Evolutionary conservation across 2,113 vertebrate species (phyloP), one percentile per base, ranked within the genome.

Genomic region (Nymphicus hollandicus): DNA sequence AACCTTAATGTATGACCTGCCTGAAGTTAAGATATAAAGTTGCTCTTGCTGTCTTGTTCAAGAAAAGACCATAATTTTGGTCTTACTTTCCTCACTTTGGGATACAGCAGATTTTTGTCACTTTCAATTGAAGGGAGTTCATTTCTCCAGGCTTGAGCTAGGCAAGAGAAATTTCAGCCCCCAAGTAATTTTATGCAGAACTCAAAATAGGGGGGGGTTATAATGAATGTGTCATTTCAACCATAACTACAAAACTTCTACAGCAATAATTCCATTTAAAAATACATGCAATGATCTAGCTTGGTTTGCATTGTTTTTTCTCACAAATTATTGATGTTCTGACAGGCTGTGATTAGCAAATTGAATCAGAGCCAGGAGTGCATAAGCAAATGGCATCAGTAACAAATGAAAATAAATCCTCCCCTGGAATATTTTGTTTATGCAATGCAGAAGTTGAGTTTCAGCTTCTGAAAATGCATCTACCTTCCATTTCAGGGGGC

Each of bases 1-100:
- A 44, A 39, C 15, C 35, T 49, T 16, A 11, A 47, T 0, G 4
- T 14, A 44, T 2, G 31, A 49, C 43, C 18, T 0, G 1, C 44
- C 12, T 52, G 18, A 73, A 53, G 29, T 41, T 33, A 31, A 53
- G 35, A 61, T 50, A 6, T 31, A 17, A 90, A 53, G 35, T 17
- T 68, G 39, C 35, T 68, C 37, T 23, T 68, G 41, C 77, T 29
- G 31, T 10, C 35, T 63, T 37, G 10, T 24, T 53, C 31, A 31
- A 35, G 46, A 60, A 39, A 68, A 81, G 12, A 4, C 24, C 9
- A 3, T 22, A 33, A 63, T 29, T 87, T 56, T 22, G 17, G 3
- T n/a, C 37, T 20, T 9, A 11, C 23, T 70, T 70, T 29, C 47
- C 50, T 56, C 90, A 24, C 70, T 50, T 70, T 0, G 5, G 43